Percentiles rank a stretch among this genome's conserved stretches.
Evolutionary conservation across 1,140 invertebrate species (phyloP).

Genomic region (Conopomorpha cramerella): DNA sequence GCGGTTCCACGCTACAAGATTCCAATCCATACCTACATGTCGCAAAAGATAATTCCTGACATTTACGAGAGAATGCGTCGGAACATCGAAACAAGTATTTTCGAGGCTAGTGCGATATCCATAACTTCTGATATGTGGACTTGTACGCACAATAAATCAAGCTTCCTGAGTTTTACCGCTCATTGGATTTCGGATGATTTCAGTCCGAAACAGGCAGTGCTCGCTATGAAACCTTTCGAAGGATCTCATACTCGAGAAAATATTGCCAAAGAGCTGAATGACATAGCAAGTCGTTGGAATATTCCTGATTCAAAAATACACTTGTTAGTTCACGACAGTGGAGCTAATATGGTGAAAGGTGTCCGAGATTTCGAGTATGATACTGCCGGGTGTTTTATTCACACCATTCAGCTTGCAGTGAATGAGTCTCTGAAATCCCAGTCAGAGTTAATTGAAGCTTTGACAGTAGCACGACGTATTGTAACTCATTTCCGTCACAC

Average conservation of each 20-base stretch:
- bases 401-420: conserved; percentile 15
- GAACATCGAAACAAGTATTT: conserved; percentile 16
- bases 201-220: conserved; percentile 15
- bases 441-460: conserved; percentile 11
- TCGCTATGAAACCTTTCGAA: conserved; percentile 17
- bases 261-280: conserved; percentile 16
- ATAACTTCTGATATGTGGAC: conserved; percentile 22
- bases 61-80: conserved; percentile 15
- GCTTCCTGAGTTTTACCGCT: conserved; percentile 23
- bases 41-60: conserved; percentile 13
- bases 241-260: conserved; percentile 14
- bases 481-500: conserved; percentile 22
- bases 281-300: conserved; percentile 13
- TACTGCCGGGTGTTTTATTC: conserved; percentile 21
- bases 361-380: conserved; percentile 12
- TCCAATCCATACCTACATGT: conserved; percentile 16
- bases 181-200: conserved; percentile 19
- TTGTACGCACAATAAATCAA: conserved; percentile 15
- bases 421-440: conserved; percentile 12
- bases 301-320: conserved; percentile 14
- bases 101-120: conserved; percentile 12
- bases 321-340: conserved; percentile 15
- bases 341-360: conserved; percentile 20
- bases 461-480: conserved; percentile 13
- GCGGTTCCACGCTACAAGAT: conserved; percentile 14